A percentile compares a stretch with the other conserved stretches of the same genome.
These are phyloP conservation scores for Tribolium freemani DNA, from an alignment of 2,888 invertebrate species.

Conservation along the genomic window DNA sequence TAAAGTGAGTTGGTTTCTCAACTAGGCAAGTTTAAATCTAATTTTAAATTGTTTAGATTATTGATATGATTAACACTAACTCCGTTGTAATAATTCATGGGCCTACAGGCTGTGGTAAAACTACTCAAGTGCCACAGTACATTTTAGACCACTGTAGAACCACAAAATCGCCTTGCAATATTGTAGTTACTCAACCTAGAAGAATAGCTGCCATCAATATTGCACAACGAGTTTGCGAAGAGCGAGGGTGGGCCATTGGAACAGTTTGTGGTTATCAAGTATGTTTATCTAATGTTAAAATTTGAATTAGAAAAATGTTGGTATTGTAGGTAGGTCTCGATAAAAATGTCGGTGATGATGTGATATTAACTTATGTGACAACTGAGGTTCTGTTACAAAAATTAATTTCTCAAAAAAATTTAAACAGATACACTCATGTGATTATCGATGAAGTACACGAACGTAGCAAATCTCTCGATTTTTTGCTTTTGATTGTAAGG, in stretches of 20 bases:
- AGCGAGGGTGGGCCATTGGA: slow-evolving; percentile 87
- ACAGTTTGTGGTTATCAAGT: slow-evolving; percentile 92
- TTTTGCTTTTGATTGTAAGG: slow-evolving; percentile 85
- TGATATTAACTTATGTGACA: slow-evolving; percentile 88
- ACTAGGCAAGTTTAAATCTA: not conserved
- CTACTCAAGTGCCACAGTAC: slow-evolving; percentile 93
- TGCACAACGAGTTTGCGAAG: slow-evolving; percentile 85
- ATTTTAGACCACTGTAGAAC: slow-evolving; percentile 85
- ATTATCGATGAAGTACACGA: slow-evolving; percentile 96
- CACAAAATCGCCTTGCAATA: slow-evolving; percentile 80
- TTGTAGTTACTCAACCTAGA: slow-evolving; percentile 93
- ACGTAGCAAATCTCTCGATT: slow-evolving; percentile 92
- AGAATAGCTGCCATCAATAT: slow-evolving; percentile 94
- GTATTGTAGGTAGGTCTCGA: slow-evolving; percentile 79
- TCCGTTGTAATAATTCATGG: slow-evolving; percentile 90
- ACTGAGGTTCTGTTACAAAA: slow-evolving; percentile 90
- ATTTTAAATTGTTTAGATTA: slow-evolving; percentile 70
- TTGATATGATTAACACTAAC: slow-evolving; percentile 77
- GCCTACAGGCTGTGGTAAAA: slow-evolving; percentile 95
- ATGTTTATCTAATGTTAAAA: not conserved
- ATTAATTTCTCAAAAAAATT: slow-evolving; percentile 76
- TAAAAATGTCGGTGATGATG: slow-evolving; percentile 74
- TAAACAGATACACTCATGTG: slow-evolving; percentile 88
- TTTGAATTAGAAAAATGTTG: slow-evolving; percentile 1
- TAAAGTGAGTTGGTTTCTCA: slow-evolving; percentile 46